Evolutionary conservation across 1,140 invertebrate genomes (phyloP).

Genomic region (Zaprionus nigranus): DNA sequence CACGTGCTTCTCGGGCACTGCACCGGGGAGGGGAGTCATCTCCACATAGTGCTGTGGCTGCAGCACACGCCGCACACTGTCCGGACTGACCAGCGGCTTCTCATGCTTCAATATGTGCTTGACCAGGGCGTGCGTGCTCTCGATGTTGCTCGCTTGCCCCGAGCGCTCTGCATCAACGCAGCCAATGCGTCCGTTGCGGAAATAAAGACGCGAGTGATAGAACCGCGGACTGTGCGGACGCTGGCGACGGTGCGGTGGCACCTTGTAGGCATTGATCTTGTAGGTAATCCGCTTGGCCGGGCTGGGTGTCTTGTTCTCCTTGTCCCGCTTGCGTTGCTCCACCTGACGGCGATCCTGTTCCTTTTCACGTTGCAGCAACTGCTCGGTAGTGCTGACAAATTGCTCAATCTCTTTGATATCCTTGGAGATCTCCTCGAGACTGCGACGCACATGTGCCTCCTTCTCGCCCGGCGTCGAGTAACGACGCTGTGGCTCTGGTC

Average conservation of each 20-base stretch:
- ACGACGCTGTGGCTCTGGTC: constrained; percentile 61
- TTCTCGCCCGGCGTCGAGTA: constrained; percentile 79
- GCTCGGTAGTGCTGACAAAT: constrained; percentile 80
- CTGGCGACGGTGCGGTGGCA: constrained; percentile 55
- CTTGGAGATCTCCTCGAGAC: constrained; percentile 81
- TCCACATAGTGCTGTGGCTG: constrained; percentile 55
- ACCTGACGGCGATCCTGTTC: constrained; percentile 44
- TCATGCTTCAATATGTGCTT: constrained; percentile 82
- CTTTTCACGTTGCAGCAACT: constrained; percentile 67
- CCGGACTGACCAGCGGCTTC: constrained; percentile 77
- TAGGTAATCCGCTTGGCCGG: constrained; percentile 67
- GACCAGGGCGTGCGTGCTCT: constrained; percentile 79
- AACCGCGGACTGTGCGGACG: constrained; percentile 73
- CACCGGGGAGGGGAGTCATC: constrained; percentile 60
- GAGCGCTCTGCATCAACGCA: constrained; percentile 75
- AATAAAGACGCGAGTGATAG: constrained; percentile 77
- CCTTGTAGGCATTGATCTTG: constrained; percentile 78
- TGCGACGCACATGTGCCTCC: constrained; percentile 74
- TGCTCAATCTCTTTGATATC: constrained; percentile 83
- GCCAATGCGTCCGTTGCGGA: constrained; percentile 81
- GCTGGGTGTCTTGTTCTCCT: constrained; percentile 81
- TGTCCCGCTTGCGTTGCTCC: constrained; percentile 52
- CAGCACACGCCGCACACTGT: constrained; percentile 72
- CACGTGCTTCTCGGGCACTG: constrained; percentile 35
- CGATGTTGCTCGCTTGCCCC: constrained; percentile 70